Conservation (phyloP, 2,888 invertebrate species). For the Pachydiplax longipennis region DNA sequence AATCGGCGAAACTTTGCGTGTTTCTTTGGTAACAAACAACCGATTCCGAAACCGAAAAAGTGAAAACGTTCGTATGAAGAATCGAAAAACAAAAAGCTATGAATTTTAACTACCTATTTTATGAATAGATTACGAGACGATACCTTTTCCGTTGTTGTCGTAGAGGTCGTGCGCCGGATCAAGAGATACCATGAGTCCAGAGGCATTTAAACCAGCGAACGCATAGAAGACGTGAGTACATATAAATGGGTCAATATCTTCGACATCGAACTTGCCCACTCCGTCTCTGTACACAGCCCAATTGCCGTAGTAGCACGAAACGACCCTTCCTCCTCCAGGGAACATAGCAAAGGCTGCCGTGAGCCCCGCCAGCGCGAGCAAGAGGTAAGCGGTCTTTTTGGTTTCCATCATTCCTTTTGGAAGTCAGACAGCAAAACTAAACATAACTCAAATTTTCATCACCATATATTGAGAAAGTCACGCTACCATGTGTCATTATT, state of each 20-base stretch:
- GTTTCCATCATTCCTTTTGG: not conserved
- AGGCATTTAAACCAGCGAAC: conserved; percentile 70
- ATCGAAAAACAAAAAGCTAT: too few relatives aligned
- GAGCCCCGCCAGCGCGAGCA: not conserved
- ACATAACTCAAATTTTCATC: too few relatives aligned
- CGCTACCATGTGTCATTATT: too few relatives aligned
- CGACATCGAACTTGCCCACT: conserved; percentile 71
- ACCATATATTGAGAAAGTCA: too few relatives aligned
- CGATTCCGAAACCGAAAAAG: too few relatives aligned
- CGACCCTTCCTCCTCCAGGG: conserved; percentile 48
- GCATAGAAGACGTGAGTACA: conserved; percentile 81
- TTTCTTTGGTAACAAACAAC: too few relatives aligned
- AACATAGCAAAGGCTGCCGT: not conserved
- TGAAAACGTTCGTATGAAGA: too few relatives aligned
- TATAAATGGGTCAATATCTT: conserved; percentile 70
- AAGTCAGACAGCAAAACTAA: too few relatives aligned
- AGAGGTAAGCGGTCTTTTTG: not conserved
- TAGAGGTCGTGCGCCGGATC: conserved; percentile 71
- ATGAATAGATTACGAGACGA: too few relatives aligned
- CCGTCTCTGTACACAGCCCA: conserved; percentile 77
- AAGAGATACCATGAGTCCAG: conserved; percentile 62
- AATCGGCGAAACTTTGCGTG: too few relatives aligned
- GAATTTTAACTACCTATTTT: too few relatives aligned
- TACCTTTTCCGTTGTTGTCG: conserved; percentile 67
- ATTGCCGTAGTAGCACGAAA: conserved; percentile 78